Evolutionary conservation across 2,888 invertebrate genomes (phyloP).

Genomic region (Thymelicus acteon): DNA sequence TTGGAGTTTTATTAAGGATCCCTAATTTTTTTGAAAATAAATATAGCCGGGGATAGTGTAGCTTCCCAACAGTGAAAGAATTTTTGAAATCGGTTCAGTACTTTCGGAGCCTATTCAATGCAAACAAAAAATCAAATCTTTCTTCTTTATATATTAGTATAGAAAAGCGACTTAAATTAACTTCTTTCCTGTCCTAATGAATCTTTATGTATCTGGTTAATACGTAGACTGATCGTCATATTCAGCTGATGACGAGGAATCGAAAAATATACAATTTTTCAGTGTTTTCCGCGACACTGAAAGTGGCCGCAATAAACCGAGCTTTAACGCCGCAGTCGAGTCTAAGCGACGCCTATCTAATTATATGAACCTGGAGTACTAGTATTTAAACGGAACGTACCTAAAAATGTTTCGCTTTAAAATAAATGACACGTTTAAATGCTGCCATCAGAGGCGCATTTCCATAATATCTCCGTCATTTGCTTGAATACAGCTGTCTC

Average conservation of each 20-base stretch:
- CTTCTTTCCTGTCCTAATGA: neutral
- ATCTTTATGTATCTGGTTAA: neutral
- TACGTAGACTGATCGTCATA: neutral
- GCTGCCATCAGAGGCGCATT: slow-evolving; percentile 26
- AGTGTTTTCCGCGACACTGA: neutral
- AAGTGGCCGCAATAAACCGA: neutral
- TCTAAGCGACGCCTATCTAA: slow-evolving; percentile 5
- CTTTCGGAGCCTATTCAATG: no score
- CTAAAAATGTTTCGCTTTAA: slow-evolving; percentile 23
- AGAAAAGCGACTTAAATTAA: no score
- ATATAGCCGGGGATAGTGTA: no score
- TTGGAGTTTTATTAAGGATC: no score
- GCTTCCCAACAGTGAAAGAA: no score
- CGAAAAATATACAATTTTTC: neutral
- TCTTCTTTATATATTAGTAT: no score
- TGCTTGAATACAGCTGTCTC: slow-evolving; percentile 35
- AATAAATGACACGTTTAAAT: slow-evolving; percentile 27
- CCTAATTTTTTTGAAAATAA: no score
- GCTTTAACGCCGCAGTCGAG: neutral
- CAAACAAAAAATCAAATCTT: no score
- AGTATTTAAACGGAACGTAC: slow-evolving; percentile 11
- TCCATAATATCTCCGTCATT: slow-evolving; percentile 33
- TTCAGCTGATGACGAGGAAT: neutral
- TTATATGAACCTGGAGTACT: slow-evolving; percentile 9
- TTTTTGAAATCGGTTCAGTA: no score